Conservation (phyloP, 2,113 vertebrate genomes). For the Pomatorhinus ruficollis region DNA sequence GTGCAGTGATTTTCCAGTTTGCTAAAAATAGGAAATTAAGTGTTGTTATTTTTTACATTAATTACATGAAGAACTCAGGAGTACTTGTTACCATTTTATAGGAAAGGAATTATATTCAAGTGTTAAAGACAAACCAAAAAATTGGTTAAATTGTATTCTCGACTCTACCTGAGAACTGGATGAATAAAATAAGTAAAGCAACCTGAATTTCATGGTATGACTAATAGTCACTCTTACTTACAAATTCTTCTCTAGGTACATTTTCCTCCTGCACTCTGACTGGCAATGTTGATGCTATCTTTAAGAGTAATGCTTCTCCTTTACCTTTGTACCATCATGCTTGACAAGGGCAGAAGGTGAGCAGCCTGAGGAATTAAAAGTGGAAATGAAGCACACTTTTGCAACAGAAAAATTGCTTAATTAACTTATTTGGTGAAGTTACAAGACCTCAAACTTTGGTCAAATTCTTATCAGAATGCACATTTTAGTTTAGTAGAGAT, state of each 20-base stretch:
- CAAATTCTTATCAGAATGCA: not conserved
- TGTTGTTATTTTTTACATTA: not conserved
- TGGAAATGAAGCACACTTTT: not conserved
- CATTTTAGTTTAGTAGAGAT: not conserved
- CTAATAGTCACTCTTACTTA: not conserved
- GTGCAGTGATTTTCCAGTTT: not conserved
- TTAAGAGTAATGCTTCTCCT: not conserved
- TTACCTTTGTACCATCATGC: not conserved
- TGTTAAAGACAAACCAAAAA: not conserved
- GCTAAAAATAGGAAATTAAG: not conserved
- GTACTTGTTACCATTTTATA: not conserved
- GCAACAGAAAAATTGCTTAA: not conserved
- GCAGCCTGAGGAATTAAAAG: conserved; percentile 2
- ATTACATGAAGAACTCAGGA: not conserved
- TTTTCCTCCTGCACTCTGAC: not conserved
- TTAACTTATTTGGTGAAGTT: not conserved
- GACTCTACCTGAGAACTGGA: not conserved
- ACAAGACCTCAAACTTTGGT: not conserved
- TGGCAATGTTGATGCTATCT: not conserved
- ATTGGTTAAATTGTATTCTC: not conserved
- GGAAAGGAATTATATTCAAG: not conserved
- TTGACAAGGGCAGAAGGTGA: not conserved
- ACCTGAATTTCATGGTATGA: not conserved
- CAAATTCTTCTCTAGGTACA: not conserved
- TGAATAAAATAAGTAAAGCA: not conserved